Percentiles rank a stretch among this genome's conserved stretches.
These are phyloP conservation scores for Lycocerus yunnanus DNA, from an alignment of 2,888 invertebrate species.

Conservation along the genomic window DNA sequence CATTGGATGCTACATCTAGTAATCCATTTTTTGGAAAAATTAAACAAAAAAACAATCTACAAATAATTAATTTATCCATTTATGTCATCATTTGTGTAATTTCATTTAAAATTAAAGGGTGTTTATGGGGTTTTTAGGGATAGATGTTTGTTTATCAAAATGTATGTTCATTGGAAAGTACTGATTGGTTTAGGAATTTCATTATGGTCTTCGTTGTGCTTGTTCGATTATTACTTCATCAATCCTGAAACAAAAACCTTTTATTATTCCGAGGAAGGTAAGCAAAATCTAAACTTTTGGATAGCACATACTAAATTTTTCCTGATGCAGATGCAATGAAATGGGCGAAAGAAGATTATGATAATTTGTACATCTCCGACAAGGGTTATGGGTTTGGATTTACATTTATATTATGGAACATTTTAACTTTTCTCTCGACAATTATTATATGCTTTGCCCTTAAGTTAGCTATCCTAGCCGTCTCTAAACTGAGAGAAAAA, in stretches of 20 bases:
- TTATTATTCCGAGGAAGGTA: conserved; percentile 16
- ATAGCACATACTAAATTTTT: neutral
- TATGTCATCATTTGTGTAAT: neutral
- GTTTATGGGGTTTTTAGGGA: neutral
- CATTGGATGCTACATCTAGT: neutral
- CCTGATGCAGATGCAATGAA: conserved; percentile 6
- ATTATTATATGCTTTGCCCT: conserved; percentile 1
- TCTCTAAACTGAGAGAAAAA: neutral
- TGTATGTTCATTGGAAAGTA: conserved; percentile 45
- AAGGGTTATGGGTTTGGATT: conserved; percentile 4
- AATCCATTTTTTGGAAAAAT: neutral
- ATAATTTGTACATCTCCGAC: neutral
- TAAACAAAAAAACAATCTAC: conserved; percentile 2
- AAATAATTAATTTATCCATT: neutral
- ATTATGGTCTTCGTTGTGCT: conserved; percentile 44
- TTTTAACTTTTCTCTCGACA: conserved; percentile 10
- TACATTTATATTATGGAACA: conserved; percentile 14
- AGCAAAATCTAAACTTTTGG: neutral
- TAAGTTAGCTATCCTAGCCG: neutral
- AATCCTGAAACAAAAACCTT: conserved; percentile 29
- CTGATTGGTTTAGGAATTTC: conserved; percentile 43
- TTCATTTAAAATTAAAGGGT: neutral
- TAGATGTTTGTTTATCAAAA: conserved; percentile 23
- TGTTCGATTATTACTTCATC: conserved; percentile 37
- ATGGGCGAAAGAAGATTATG: conserved; percentile 7